Evolutionary conservation across 2,797 vertebrate genomes (phyloP).

Genomic region (Pipistrellus kuhlii): DNA sequence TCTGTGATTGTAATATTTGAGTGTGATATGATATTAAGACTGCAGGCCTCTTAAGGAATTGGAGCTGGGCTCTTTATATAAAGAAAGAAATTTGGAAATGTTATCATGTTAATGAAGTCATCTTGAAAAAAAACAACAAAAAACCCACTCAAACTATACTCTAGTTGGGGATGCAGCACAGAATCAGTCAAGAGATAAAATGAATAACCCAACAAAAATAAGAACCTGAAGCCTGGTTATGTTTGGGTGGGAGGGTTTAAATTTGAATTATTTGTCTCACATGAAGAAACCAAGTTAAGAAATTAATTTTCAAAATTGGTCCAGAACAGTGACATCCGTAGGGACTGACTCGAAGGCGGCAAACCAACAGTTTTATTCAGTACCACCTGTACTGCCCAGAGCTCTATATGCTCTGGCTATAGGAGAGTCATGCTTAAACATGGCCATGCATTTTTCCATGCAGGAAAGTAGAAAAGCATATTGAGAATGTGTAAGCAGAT

Average conservation of each 20-base stretch:
- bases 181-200: neutral
- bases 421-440: neutral
- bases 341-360: neutral
- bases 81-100: neutral
- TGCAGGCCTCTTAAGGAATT: neutral
- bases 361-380: neutral
- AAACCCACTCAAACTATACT: neutral
- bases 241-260: neutral
- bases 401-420: neutral
- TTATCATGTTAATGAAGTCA: neutral
- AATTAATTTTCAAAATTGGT: conserved; percentile 42
- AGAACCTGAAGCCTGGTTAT: neutral
- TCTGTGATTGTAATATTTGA: neutral
- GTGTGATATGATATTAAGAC: neutral
- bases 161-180: neutral
- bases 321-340: neutral
- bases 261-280: neutral
- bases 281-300: neutral
- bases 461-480: neutral
- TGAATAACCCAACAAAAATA: neutral
- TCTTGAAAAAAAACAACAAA: neutral
- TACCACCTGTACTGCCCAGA: neutral
- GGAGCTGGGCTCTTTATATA: neutral
- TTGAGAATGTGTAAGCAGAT: neutral
- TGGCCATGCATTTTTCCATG: neutral